Evolutionary conservation across 1,140 invertebrate genomes (phyloP).

Genomic region (Trichonephila inaurata): DNA sequence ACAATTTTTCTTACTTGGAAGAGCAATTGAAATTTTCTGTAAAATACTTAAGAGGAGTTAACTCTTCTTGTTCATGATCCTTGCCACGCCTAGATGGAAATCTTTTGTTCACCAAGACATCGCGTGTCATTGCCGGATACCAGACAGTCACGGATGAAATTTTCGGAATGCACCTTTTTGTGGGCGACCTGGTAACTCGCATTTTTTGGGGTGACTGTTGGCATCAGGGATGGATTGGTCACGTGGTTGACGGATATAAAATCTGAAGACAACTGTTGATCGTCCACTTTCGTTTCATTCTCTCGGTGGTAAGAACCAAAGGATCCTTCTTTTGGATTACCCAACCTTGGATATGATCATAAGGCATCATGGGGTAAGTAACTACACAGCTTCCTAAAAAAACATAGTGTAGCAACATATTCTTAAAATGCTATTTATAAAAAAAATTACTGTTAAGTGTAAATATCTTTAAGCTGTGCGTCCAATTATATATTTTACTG

Average conservation of each 20-base stretch:
- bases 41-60: background rate
- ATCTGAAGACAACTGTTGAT: background rate
- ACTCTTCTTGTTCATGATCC: conserved; percentile 8
- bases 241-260: conserved; percentile 72
- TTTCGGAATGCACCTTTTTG: conserved; percentile 66
- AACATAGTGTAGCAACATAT: too few species aligned
- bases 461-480: too few species aligned
- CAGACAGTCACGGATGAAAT: conserved; percentile 55
- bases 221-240: background rate
- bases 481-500: too few species aligned
- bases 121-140: conserved; percentile 67
- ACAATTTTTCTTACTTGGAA: conserved; percentile 13
- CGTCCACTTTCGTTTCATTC: conserved; percentile 51
- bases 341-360: conserved; percentile 66
- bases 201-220: conserved; percentile 49
- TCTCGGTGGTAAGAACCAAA: conserved; percentile 38
- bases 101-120: conserved; percentile 5
- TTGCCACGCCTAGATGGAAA: background rate
- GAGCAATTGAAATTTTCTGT: conserved; percentile 6
- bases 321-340: conserved; percentile 52
- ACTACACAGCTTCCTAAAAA: background rate
- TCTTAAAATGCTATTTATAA: too few species aligned
- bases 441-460: too few species aligned
- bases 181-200: conserved; percentile 49
- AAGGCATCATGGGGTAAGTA: conserved; percentile 54